Conservation (phyloP, 2,113 vertebrate species). For the Zosterops lateralis region DNA sequence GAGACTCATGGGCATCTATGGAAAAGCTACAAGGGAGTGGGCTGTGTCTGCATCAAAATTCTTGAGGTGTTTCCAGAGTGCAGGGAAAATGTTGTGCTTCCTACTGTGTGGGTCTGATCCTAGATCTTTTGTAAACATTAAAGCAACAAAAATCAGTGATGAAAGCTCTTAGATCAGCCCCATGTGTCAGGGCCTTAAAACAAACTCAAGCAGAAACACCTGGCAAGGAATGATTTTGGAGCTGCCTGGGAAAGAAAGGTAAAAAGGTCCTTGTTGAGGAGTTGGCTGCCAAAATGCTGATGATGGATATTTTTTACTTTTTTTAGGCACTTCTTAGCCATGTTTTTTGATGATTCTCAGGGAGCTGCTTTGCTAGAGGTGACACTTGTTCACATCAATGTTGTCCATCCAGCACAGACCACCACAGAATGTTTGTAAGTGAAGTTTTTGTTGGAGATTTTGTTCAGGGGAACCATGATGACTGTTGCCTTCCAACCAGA, state of each 20-base stretch:
- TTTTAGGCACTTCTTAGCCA: not conserved
- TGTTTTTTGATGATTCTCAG: constrained; percentile 39
- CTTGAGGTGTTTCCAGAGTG: not conserved
- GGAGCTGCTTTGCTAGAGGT: constrained; percentile 77
- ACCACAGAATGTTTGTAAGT: constrained; percentile 65
- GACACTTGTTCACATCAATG: constrained; percentile 63
- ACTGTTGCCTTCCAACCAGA: constrained; percentile 43
- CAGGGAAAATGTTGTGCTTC: not conserved
- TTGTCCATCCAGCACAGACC: not conserved
- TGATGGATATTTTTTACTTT: not conserved
- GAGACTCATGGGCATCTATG: constrained; percentile 73
- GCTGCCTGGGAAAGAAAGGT: not conserved
- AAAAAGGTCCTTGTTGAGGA: not conserved
- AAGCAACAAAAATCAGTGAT: not conserved
- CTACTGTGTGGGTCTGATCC: not conserved
- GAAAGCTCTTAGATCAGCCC: not conserved
- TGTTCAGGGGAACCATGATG: constrained; percentile 15
- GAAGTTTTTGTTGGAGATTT: constrained; percentile 65
- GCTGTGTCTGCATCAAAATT: not conserved
- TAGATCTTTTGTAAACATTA: not conserved
- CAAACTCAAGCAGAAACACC: not conserved
- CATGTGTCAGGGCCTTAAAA: not conserved
- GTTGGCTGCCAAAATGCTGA: not conserved
- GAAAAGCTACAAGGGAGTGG: constrained; percentile 73
- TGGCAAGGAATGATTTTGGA: not conserved